A percentile compares a stretch with the other conserved stretches of the same genome.
phyloP scores from a whole-genome alignment of 2,888 invertebrate species.

The Cosmopolites sordidus region DNA sequence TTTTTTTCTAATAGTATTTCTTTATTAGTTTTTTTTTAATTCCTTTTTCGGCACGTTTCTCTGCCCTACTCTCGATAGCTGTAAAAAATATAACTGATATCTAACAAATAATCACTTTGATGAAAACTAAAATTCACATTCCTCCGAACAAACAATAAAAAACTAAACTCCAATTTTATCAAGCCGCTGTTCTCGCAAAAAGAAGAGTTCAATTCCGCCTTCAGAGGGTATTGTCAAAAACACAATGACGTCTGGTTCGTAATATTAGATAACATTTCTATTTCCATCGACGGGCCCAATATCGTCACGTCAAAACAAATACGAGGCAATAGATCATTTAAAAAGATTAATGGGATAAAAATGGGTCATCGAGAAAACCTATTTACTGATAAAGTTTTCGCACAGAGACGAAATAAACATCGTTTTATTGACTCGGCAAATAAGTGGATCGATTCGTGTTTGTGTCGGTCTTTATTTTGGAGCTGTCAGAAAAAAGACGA shows the following conservation, averaged over 20 bases:
- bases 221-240: neutral
- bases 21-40: too few species aligned
- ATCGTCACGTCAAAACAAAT: constrained; percentile 3
- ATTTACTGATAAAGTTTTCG: constrained; percentile 15
- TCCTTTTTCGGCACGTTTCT: too few species aligned
- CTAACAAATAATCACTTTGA: too few species aligned
- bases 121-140: too few species aligned
- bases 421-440: constrained; percentile 5
- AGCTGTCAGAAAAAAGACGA: too few species aligned
- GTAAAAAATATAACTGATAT: too few species aligned
- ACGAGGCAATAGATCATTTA: constrained; percentile 14
- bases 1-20: too few species aligned
- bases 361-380: constrained; percentile 6
- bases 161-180: neutral
- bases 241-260: neutral
- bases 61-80: too few species aligned
- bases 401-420: constrained; percentile 6
- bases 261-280: constrained; percentile 8
- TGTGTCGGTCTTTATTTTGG: too few species aligned
- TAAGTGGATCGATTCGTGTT: constrained; percentile 4
- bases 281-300: constrained; percentile 5
- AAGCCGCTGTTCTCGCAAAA: neutral
- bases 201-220: neutral
- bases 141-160: too few species aligned
- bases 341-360: constrained; percentile 16